Conservation (phyloP, 2,888 invertebrate genomes). For the Xestia ashworthii region DNA sequence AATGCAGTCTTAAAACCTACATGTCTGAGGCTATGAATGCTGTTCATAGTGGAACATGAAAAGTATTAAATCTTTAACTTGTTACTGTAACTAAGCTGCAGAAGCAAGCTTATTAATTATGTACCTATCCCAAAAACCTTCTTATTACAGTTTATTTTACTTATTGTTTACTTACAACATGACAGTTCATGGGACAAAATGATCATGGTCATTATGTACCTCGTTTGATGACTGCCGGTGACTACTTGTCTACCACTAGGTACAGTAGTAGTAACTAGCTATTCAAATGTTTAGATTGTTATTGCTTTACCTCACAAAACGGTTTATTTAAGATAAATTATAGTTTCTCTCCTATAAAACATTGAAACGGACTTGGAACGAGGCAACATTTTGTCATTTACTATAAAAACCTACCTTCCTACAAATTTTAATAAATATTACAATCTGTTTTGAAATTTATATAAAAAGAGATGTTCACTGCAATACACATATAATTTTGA, state of each 20-base stretch:
- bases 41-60: neutral
- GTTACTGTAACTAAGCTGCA: constrained; percentile 10
- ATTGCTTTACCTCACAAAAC: constrained; percentile 1
- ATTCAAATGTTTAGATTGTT: constrained; percentile 18
- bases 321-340: neutral
- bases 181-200: neutral
- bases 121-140: neutral
- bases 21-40: neutral
- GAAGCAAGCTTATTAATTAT: neutral
- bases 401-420: neutral
- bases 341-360: neutral
- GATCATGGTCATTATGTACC: neutral
- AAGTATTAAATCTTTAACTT: constrained; percentile 6
- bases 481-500: constrained; percentile 14
- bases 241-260: neutral
- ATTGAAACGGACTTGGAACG: constrained; percentile 10
- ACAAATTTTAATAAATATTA: neutral
- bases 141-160: neutral
- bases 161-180: constrained; percentile 3
- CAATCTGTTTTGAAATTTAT: neutral
- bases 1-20: neutral
- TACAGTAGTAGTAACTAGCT: neutral
- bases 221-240: neutral
- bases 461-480: neutral
- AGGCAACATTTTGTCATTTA: constrained; percentile 1